phyloP scores from a whole-genome alignment of 2,113 vertebrate genomes.

The Ardeotis arabs region DNA sequence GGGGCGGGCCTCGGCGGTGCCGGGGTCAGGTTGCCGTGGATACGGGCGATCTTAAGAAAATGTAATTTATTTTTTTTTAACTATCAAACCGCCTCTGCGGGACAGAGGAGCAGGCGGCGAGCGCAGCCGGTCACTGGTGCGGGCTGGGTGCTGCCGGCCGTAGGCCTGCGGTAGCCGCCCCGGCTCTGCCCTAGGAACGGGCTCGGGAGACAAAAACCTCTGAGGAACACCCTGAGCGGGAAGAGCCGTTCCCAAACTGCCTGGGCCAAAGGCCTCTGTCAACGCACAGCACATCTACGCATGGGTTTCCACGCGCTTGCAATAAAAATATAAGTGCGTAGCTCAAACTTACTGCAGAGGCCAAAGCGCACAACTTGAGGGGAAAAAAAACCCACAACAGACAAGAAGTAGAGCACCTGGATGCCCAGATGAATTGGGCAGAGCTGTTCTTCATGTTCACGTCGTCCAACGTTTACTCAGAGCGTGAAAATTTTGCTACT shows the following conservation, averaged over 20 bases:
- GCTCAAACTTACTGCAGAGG: no score
- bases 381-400: neutral
- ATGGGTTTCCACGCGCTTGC: rapidly evolving
- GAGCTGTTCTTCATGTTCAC: rapidly evolving
- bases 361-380: neutral
- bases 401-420: neutral
- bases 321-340: rapidly evolving
- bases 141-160: no score
- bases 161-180: rapidly evolving
- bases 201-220: rapidly evolving
- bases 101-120: neutral
- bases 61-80: no score
- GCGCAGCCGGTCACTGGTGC: neutral
- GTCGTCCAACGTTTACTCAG: neutral
- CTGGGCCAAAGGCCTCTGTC: neutral
- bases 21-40: neutral
- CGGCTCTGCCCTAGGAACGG: neutral
- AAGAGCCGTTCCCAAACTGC: rapidly evolving
- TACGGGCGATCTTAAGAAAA: neutral
- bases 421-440: neutral
- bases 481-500: neutral
- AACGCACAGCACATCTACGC: rapidly evolving
- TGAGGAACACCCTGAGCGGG: neutral
- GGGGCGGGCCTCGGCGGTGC: neutral
- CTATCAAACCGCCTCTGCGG: no score